Percentiles rank a stretch among this genome's conserved stretches.
phyloP scores from a whole-genome alignment of 1,140 invertebrate species.

The Anastrepha obliqua region DNA sequence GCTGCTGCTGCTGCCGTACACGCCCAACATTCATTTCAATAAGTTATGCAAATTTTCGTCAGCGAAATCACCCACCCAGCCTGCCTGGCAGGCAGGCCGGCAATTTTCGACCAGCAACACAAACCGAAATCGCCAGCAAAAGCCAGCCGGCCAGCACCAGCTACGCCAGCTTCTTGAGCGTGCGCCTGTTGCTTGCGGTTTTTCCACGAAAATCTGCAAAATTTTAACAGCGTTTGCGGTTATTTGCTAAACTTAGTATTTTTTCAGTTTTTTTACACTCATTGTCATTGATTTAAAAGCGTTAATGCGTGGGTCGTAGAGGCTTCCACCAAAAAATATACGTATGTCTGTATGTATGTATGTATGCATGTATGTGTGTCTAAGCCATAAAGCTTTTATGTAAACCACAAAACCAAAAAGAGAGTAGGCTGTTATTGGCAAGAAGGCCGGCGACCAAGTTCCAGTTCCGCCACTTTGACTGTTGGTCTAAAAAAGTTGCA shows the following conservation, averaged over 20 bases:
- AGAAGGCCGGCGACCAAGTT: conserved; percentile 28
- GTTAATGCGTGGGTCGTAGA: neutral
- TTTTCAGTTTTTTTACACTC: neutral
- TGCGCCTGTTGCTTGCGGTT: neutral
- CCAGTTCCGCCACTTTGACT: conserved; percentile 14
- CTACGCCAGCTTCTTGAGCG: neutral
- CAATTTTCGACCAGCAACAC: neutral
- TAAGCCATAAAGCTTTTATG: conserved; percentile 12
- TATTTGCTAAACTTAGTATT: neutral
- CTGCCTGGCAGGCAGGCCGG: neutral
- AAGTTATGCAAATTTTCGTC: conserved; percentile 33
- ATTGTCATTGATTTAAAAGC: conserved; percentile 8
- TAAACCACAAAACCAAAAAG: conserved; percentile 19
- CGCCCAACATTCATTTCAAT: conserved; percentile 37
- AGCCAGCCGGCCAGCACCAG: neutral
- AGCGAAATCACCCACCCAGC: conserved; percentile 8
- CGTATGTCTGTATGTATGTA: too few species aligned
- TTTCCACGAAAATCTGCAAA: conserved; percentile 16
- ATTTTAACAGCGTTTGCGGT: neutral
- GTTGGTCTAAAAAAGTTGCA: conserved; percentile 8
- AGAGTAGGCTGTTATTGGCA: conserved; percentile 26
- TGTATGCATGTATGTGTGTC: too few species aligned
- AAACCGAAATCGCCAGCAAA: neutral
- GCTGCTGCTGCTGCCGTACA: neutral
- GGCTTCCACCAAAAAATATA: conserved; percentile 25